Evolutionary conservation across 2,113 vertebrate genomes (phyloP), one percentile per base, ranked within the genome.

Genomic region (Rattus rattus): DNA sequence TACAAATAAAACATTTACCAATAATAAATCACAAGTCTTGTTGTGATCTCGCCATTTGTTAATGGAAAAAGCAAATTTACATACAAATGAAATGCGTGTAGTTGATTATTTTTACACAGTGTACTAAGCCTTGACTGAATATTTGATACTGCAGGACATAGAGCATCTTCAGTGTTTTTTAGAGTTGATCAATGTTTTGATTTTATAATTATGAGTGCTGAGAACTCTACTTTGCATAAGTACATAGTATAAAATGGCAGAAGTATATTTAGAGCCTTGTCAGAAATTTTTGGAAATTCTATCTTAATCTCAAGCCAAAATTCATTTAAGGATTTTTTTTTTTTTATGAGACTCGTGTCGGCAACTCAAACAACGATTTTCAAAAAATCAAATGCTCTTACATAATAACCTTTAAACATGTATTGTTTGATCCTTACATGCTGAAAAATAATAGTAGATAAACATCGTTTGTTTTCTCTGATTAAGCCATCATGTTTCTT

Each of bases 211-310:
- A 88, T 56, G 22, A 88, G 33, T 73, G 33, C 69, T 73, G 69
- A 88, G 86, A 73, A 88, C 69, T 39, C 36, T 54, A n/a, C 86
- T 88, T 88, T 88, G 49, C 86, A 73, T 88, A 88, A 73, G 69
- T 73, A 88, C 36, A 19, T 56, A 56, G 49, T 73, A 73, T n/a
- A 88, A 88, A 88, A 73, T 73, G 22, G 69, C 22, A 88, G 52
- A 88, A 88, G 33, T 72, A n/a, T 88, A 70, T 72, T 88, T 88
- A 88, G 49, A 73, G 24, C 22, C 67, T 73, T 73, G 69, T 73
- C 24, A 88, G 47, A 88, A 88, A 73, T 19, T 88, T 69, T 73
- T 56, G 36, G 86, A 88, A 88, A 88, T 88, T 88, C 36, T 88
- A 24, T 17, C 36, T 39, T 88, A 54, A 70, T 88, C 67, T 54